These are phyloP conservation scores for Sesamia nonagrioides DNA, from an alignment of 1,140 invertebrate genomes.

Conservation along the genomic window DNA sequence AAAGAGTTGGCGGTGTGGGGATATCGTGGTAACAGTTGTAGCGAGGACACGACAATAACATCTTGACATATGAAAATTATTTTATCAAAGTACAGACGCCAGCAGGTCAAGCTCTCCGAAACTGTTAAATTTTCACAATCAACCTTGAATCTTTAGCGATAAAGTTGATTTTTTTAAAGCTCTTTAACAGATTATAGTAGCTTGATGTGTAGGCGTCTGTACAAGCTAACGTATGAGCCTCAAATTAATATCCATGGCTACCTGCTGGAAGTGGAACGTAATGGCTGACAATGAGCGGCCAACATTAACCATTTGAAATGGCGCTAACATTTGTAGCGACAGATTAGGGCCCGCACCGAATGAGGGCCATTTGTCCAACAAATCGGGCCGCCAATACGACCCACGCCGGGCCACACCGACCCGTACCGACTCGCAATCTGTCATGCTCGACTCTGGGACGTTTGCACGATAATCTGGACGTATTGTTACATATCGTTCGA, in stretches of 20 bases:
- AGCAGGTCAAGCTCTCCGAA: too few relatives aligned
- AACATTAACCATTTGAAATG: conserved; percentile 26
- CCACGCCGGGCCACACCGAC: not conserved
- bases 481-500: not conserved
- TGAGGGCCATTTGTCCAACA: conserved; percentile 16
- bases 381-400: conserved; percentile 2
- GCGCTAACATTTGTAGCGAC: conserved; percentile 28
- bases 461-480: not conserved
- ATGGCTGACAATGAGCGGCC: not conserved
- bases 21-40: not conserved
- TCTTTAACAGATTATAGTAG: too few relatives aligned
- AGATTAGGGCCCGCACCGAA: conserved; percentile 7
- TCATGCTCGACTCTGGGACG: not conserved
- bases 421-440: not conserved
- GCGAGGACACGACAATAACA: too few relatives aligned
- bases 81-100: too few relatives aligned
- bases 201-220: too few relatives aligned
- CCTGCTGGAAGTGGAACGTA: not conserved
- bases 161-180: too few relatives aligned
- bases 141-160: too few relatives aligned
- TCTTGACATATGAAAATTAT: too few relatives aligned
- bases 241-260: not conserved
- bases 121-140: too few relatives aligned
- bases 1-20: not conserved
- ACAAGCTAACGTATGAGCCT: not conserved